These are phyloP conservation scores for Semnornis frantzii DNA, from an alignment of 2,113 vertebrate species.

Conservation along the genomic window DNA sequence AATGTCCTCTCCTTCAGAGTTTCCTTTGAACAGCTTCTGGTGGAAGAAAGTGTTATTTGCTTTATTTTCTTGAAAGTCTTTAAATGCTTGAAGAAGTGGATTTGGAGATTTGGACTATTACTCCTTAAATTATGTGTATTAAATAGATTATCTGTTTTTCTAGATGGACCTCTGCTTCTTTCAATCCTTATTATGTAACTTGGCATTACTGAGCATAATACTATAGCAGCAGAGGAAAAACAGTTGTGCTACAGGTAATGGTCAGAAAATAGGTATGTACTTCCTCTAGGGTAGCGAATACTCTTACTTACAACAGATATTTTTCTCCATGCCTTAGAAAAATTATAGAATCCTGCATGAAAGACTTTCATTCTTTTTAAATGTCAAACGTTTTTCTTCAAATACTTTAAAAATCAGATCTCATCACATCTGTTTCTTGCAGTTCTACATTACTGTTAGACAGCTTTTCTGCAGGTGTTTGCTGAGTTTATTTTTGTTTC, in stretches of 20 bases:
- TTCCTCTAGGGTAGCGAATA: background rate
- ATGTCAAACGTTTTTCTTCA: background rate
- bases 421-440: background rate
- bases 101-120: background rate
- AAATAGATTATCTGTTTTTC: background rate
- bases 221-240: background rate
- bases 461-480: conserved; percentile 44
- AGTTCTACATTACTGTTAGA: background rate
- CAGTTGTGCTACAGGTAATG: background rate
- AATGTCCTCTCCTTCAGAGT: background rate
- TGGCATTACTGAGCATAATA: background rate
- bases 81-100: background rate
- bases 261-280: background rate
- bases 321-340: background rate
- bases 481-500: background rate
- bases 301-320: background rate
- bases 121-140: background rate
- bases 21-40: background rate
- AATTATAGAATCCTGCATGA: conserved; percentile 17
- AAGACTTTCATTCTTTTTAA: conserved; percentile 45
- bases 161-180: background rate
- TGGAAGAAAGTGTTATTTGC: background rate
- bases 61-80: background rate
- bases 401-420: conserved; percentile 20
- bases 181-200: background rate